Percentiles rank a stretch among this genome's conserved stretches.
Evolutionary conservation across 2,113 vertebrate genomes (phyloP).

Genomic region (Chlorodrepanis virens): DNA sequence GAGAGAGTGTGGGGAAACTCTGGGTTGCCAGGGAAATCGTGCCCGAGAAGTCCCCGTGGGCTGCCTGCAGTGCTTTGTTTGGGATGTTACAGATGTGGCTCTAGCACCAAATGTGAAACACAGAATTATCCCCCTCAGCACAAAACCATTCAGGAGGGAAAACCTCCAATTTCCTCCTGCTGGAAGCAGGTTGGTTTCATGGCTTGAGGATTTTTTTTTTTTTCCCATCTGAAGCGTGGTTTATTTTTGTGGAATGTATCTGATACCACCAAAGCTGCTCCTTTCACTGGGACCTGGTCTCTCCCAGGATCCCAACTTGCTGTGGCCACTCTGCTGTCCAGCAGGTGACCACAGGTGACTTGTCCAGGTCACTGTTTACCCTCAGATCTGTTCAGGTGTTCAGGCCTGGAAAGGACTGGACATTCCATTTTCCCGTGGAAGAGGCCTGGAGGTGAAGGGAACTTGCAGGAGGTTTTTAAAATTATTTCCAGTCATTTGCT

Average conservation of each 20-base stretch:
- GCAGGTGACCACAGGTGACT: background rate
- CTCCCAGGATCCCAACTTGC: background rate
- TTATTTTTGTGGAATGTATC: background rate
- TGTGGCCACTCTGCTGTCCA: background rate
- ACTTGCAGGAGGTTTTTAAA: background rate
- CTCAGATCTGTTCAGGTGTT: background rate
- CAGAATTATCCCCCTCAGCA: background rate
- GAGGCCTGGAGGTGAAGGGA: background rate
- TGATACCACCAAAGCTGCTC: accelerated
- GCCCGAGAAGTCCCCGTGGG: accelerated
- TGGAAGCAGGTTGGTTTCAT: background rate
- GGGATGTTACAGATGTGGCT: background rate
- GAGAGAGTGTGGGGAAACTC: background rate
- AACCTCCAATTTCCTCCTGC: background rate
- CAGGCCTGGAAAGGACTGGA: background rate
- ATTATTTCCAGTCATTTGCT: background rate
- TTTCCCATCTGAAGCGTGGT: accelerated
- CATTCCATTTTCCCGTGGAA: background rate
- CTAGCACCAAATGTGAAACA: background rate
- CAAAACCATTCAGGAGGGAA: background rate
- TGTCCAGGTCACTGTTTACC: background rate
- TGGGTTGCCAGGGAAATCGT: background rate
- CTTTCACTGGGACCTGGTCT: background rate
- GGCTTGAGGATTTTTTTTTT: background rate
- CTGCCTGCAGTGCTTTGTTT: background rate